Base-by-base conservation (phyloP, 2,797 vertebrate genomes). In the Chloroceryle inda region DNA sequence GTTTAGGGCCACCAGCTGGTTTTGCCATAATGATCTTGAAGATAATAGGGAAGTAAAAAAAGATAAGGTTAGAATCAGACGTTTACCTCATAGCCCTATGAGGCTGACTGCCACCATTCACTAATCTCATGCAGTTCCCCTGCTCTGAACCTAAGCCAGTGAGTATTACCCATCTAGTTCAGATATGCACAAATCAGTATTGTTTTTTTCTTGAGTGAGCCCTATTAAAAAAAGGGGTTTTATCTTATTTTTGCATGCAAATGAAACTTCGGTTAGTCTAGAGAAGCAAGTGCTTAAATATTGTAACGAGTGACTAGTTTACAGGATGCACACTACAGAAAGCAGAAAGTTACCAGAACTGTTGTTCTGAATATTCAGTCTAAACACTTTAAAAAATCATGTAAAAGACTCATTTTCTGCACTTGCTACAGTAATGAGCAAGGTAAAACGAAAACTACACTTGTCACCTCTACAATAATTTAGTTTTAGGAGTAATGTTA, bases 11-110 rank as follows among this genome's bases (percentile, higher is more conserved):
- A 75, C 99, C 99, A 92, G 99, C 98, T 94, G 99, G 98, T 97
- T 98, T 99, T 89, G 99, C 99, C 99, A 99, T 99, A 93, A 99
- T 99, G 89, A 99, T 99, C 99, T 99, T 95, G 55, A 88, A 95
- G 42, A 9, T 33, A 81, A 69, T 0, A 75, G 11, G 26, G 64
- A 92, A 85, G 17, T 3, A 77, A 69, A 90, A 94, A 89, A 92
- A 89, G 6, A 4, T 15, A 6, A 35, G 6, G 24, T 91, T 66
- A 89, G 40, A 68, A 67, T 66, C 38, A 59, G 29, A 33, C 37
- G 68, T 3, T 3, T n/a, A 42, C 29, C 26, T n/a, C 21, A 9
- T 9, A 86, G 50, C 63, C 52, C 17, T 13, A 10, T 3, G 24
- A 73, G 45, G 31, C 62, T 40, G 35, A 58, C 24, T 44, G 15